Base-by-base conservation (phyloP, 2,113 vertebrate species). In the Malurus alboscapulatus region DNA sequence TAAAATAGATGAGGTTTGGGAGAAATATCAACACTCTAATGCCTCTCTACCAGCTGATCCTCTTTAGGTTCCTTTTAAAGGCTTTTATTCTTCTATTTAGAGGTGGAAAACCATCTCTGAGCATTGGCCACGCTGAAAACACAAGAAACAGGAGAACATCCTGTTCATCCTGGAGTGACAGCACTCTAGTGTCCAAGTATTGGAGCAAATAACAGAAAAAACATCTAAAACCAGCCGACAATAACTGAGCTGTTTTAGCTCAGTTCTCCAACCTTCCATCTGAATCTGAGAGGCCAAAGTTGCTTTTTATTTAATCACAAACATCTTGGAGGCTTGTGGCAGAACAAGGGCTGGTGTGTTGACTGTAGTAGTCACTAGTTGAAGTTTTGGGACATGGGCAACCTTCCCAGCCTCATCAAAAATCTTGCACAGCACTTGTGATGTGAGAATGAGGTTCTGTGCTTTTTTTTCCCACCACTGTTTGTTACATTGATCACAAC, bases 381-480 rank as follows among this genome's bases (percentile, higher is more conserved):
- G 24, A 48, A 72, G 15, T 26, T 69, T 36, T 44, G 24, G 25
- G 44, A 51, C 30, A 47, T 30, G 21, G 36, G 15, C 40, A 62
- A 63, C 20, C 3, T 25, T 32, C 55, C 11, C 36, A 68, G 4
- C 29, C 19, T 42, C 30, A 27, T n/a, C 4, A 61, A 84, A 90
- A 80, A 32, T 7, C 2, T 1, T 17, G 1, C 36, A 32, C 26
- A 27, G 38, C n/a, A 65, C 40, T 22, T 58, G 11, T 32, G 40
- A 44, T 19, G 36, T 42, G n/a, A 84, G n/a, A 90, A 74, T 17
- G 12, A 57, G 12, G 62, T 71, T 81, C 29, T 63, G 21, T 48
- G 26, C 1, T 1, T 17, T 53, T 53, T n/a, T 12, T 5, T 3
- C 11, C 8, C 14, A 6, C 1, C 45, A 8, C 3, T 14, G 1